Evolutionary conservation across 1,140 invertebrate genomes (phyloP).

Genomic region (Teleogryllus occipitalis): DNA sequence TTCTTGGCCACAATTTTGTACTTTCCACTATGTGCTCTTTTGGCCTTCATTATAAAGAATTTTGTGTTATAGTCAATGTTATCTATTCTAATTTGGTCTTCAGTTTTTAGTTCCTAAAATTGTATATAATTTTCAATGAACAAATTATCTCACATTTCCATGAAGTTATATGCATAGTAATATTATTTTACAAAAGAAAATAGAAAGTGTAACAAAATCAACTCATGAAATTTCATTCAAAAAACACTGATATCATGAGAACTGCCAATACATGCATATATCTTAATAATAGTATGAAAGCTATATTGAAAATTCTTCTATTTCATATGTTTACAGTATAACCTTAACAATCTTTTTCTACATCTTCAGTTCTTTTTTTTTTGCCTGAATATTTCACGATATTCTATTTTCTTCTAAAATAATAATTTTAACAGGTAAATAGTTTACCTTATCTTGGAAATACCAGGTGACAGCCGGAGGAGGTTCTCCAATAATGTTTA

Average conservation of each 20-base stretch:
- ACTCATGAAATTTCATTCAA: too few relatives aligned
- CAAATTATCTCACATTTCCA: too few relatives aligned
- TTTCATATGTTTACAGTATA: background rate
- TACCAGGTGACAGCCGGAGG: constrained; percentile 86
- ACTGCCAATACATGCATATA: too few relatives aligned
- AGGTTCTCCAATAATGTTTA: constrained; percentile 91
- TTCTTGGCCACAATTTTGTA: constrained; percentile 91
- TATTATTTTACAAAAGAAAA: too few relatives aligned
- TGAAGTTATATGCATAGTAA: too few relatives aligned
- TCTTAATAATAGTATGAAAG: too few relatives aligned
- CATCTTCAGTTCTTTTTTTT: background rate
- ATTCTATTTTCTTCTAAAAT: too few relatives aligned
- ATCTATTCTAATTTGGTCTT: constrained; percentile 66
- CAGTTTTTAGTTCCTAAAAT: constrained; percentile 48
- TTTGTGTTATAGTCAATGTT: constrained; percentile 86
- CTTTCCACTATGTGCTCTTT: constrained; percentile 76
- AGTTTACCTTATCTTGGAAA: constrained; percentile 59
- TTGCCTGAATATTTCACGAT: background rate
- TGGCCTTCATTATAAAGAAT: constrained; percentile 74
- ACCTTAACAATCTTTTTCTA: background rate
- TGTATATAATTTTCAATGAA: too few relatives aligned
- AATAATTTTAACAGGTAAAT: background rate
- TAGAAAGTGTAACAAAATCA: too few relatives aligned
- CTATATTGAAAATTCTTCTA: background rate
- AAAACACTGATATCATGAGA: too few relatives aligned